Evolutionary conservation across 2,888 invertebrate genomes (phyloP).

Genomic region (Ferrisia virgata): DNA sequence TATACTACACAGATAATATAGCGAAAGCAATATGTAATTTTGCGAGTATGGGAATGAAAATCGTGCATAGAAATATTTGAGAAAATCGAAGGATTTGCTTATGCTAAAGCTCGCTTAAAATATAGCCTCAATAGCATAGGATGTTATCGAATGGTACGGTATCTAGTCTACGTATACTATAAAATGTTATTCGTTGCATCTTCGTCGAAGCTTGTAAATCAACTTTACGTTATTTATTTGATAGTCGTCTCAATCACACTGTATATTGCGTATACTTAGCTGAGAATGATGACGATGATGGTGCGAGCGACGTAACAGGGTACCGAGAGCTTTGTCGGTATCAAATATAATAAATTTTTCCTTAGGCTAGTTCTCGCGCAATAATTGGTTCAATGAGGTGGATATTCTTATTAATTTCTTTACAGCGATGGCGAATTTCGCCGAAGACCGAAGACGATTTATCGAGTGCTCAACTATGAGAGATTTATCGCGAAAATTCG

Average conservation of each 20-base stretch:
- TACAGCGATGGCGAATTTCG: background rate
- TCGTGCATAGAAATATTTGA: slow-evolving; percentile 26
- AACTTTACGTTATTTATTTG: slow-evolving; percentile 18
- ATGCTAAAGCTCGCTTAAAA: slow-evolving; percentile 14
- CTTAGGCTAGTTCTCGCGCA: background rate
- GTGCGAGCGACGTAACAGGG: too few species aligned
- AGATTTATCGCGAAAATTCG: background rate
- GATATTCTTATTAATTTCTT: slow-evolving; percentile 17
- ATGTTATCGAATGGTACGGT: slow-evolving; percentile 8
- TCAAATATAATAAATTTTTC: background rate
- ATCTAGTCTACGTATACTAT: too few species aligned
- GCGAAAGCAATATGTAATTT: slow-evolving; percentile 8
- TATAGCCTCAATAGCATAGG: background rate
- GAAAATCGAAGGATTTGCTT: slow-evolving; percentile 25
- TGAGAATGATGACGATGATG: background rate
- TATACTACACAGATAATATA: background rate
- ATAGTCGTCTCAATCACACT: background rate
- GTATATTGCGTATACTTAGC: background rate
- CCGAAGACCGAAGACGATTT: background rate
- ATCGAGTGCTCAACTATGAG: background rate
- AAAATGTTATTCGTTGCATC: slow-evolving; percentile 4
- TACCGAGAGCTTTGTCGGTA: background rate
- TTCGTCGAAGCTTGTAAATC: background rate
- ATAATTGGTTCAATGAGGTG: slow-evolving; percentile 17
- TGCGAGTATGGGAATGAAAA: background rate